Evolutionary conservation across 2,113 vertebrate genomes (phyloP).

Genomic region (Raja brachyura): DNA sequence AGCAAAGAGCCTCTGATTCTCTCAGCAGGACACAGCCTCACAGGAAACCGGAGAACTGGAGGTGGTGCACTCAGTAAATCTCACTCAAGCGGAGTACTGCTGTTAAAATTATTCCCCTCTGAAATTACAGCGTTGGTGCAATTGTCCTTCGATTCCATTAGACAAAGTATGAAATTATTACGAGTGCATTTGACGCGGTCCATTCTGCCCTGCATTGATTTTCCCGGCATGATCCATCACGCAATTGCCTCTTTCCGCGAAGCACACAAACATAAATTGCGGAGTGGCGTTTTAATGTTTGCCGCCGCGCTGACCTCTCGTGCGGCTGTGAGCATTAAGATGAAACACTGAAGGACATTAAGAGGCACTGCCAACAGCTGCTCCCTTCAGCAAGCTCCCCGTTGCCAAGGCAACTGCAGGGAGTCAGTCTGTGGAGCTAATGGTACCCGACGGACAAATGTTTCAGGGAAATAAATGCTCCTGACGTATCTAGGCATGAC

Average conservation of each 20-base stretch:
- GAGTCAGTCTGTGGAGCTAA: conserved; percentile 36
- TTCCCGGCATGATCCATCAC: background rate
- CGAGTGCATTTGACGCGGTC: background rate
- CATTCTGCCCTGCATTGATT: background rate
- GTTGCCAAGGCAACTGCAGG: conserved; percentile 45
- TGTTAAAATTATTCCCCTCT: background rate
- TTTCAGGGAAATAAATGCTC: background rate
- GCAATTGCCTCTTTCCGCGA: background rate
- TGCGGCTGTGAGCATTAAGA: background rate
- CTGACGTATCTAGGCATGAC: background rate
- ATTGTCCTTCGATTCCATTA: background rate
- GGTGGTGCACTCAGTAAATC: background rate
- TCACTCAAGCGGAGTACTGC: background rate
- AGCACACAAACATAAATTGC: background rate
- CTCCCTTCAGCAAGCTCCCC: conserved; percentile 37
- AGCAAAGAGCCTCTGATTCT: background rate
- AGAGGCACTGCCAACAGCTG: conserved; percentile 38
- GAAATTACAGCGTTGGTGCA: background rate
- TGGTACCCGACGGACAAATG: background rate
- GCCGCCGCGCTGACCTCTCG: background rate
- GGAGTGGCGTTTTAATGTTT: background rate
- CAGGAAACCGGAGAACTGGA: background rate
- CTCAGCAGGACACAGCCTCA: too few relatives aligned
- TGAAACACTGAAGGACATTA: background rate
- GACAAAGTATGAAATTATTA: background rate